Base-by-base conservation (phyloP, 2,113 vertebrate species). In the Cyanoderma ruficeps region DNA sequence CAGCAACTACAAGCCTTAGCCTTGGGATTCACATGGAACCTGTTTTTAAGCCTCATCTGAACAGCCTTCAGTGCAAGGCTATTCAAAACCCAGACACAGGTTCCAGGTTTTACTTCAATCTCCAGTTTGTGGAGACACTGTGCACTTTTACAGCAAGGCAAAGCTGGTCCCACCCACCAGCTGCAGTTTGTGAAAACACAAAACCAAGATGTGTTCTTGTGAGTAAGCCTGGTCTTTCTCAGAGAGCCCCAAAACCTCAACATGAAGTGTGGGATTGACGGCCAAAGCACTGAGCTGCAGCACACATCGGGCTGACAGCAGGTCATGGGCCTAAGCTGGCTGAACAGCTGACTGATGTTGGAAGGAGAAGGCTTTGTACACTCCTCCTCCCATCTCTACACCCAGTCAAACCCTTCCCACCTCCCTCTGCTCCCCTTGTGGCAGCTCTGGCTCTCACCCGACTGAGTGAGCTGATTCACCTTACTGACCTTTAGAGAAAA, bases 1-100 rank as follows among this genome's bases (percentile, higher is more conserved):
- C 4, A 77, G 41, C 0, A 0, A 59, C 7, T 31, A 63, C 27
- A 78, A 68, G 25, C 47, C 19, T 44, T n/a, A 91, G 39, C 21
- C 64, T 44, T 52, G 8, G 6, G 3, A 65, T 70, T 65, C 41
- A 72, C 10, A n/a, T 1, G 30, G 35, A 74, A 63, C 39, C 44
- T 31, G 22, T 5, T 80, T 75, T 74, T 30, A 89, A 95, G 72
- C 28, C 46, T 39, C 42, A 49, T 22, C 12, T 67, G 44, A 93
- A 63, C 0, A 1, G 44, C 20, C 15, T 70, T 24, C 49, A 60
- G 5, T 3, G 8, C 22, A 89, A 80, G 30, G 15, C 15, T 57
- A 47, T 12, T 49, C 15, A 74, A 83, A 92, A 81, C 7, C 3
- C 25, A 75, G 15, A 61, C 25, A 44, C 1, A 56, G 56, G 30